Conservation (phyloP, 2,888 invertebrate genomes). For the Selenia dentaria region DNA sequence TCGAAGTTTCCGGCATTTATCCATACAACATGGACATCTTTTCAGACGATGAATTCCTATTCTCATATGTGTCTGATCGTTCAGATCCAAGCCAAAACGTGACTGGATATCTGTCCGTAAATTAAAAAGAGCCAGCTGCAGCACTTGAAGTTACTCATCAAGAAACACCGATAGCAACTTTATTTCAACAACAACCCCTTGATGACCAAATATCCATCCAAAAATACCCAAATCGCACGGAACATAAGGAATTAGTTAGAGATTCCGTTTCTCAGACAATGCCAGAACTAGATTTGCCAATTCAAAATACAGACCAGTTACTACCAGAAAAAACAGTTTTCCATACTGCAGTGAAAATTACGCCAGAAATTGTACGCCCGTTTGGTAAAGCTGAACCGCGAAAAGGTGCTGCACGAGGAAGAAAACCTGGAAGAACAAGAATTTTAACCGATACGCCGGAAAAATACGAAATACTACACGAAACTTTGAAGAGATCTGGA, state of each 20-base stretch:
- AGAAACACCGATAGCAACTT: neutral
- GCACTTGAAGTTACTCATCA: neutral
- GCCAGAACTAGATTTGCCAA: neutral
- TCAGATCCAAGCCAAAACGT: conserved; percentile 15
- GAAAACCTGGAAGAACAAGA: no score
- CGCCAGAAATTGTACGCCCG: neutral
- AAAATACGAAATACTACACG: no score
- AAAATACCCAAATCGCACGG: neutral
- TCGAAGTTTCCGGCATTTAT: conserved; percentile 22
- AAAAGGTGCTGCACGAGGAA: neutral
- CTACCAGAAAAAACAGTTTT: neutral
- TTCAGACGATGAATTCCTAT: conserved; percentile 28
- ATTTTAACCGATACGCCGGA: no score
- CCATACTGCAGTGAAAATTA: neutral
- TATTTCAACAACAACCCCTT: neutral
- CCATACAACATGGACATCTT: conserved; percentile 24
- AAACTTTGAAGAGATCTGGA: no score
- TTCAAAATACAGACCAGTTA: neutral
- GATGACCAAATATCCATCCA: neutral
- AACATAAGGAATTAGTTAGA: neutral
- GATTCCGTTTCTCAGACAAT: neutral
- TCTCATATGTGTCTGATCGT: conserved; percentile 18
- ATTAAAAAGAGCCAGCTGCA: neutral
- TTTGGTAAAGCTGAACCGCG: neutral
- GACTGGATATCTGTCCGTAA: conserved; percentile 1